Evolutionary conservation across 2,888 invertebrate species (phyloP).

Genomic region (Cosmia pyralina): DNA sequence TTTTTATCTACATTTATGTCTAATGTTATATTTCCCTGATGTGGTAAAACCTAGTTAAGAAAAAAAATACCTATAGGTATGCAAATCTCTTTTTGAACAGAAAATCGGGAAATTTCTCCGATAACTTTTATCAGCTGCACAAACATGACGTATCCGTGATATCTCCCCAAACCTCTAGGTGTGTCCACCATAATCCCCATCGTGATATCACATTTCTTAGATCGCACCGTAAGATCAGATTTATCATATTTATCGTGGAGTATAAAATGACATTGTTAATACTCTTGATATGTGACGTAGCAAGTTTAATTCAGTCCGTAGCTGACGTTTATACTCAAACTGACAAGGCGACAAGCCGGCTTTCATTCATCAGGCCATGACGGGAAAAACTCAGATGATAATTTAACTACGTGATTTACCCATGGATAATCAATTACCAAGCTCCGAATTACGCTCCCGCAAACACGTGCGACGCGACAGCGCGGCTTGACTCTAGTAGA

Average conservation of each 20-base stretch:
- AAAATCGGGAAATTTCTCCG: slow-evolving; percentile 9
- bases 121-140: slow-evolving; percentile 19
- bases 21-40: too few species aligned
- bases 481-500: too few species aligned
- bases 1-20: too few species aligned
- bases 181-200: slow-evolving; percentile 71
- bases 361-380: slow-evolving; percentile 27
- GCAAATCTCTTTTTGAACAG: not conserved
- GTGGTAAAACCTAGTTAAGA: too few species aligned
- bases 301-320: slow-evolving; percentile 1
- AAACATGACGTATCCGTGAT: slow-evolving; percentile 47
- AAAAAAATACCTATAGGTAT: too few species aligned
- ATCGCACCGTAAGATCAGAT: slow-evolving; percentile 82
- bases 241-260: slow-evolving; percentile 79
- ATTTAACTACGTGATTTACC: slow-evolving; percentile 36
- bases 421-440: slow-evolving; percentile 37
- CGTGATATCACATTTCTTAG: slow-evolving; percentile 69
- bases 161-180: slow-evolving; percentile 60
- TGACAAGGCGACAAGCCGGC: slow-evolving; percentile 25
- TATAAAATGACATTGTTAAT: slow-evolving; percentile 76
- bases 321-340: not conserved
- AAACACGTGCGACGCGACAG: too few species aligned
- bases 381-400: slow-evolving; percentile 7
- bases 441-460: slow-evolving; percentile 18
- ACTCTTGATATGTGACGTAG: slow-evolving; percentile 71